These are phyloP conservation scores for Ceyx melanurus DNA, from an alignment of 2,113 vertebrate genomes.

Conservation along the genomic window DNA sequence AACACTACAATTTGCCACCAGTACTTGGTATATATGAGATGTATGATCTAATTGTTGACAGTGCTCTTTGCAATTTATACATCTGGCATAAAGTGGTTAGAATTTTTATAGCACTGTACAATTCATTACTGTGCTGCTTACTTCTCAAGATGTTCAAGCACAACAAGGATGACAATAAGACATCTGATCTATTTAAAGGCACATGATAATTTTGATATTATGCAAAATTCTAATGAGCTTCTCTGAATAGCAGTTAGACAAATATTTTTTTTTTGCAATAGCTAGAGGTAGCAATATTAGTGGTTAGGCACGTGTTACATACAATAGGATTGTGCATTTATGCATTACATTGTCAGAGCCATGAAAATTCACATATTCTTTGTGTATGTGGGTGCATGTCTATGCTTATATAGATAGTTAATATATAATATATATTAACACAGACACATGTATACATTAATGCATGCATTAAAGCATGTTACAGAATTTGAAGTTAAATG, in stretches of 20 bases:
- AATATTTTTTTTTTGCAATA: slow-evolving; percentile 31
- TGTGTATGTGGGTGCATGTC: background rate
- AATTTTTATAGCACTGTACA: slow-evolving; percentile 20
- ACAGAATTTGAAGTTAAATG: background rate
- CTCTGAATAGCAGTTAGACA: slow-evolving; percentile 27
- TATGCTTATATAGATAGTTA: background rate
- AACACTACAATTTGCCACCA: background rate
- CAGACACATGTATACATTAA: background rate
- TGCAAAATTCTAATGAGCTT: slow-evolving; percentile 51
- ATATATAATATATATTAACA: slow-evolving; percentile 1
- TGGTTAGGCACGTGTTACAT: slow-evolving; percentile 41
- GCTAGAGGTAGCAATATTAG: slow-evolving; percentile 48
- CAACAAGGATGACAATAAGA: slow-evolving; percentile 23
- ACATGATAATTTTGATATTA: slow-evolving; percentile 29
- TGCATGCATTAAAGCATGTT: background rate
- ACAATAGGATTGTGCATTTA: slow-evolving; percentile 55
- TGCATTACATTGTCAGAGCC: slow-evolving; percentile 44
- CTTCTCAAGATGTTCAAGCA: slow-evolving; percentile 11
- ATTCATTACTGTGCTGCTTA: background rate
- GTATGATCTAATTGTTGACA: slow-evolving; percentile 13
- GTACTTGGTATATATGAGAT: background rate
- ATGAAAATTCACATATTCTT: slow-evolving; percentile 50
- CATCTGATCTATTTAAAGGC: slow-evolving; percentile 19
- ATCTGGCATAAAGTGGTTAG: slow-evolving; percentile 9
- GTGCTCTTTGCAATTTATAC: background rate